A percentile compares a stretch with the other conserved stretches of the same genome.
These are phyloP conservation scores for Siderastrea siderea DNA, from an alignment of 92 coral and sea anemone species.

Conservation along the genomic window DNA sequence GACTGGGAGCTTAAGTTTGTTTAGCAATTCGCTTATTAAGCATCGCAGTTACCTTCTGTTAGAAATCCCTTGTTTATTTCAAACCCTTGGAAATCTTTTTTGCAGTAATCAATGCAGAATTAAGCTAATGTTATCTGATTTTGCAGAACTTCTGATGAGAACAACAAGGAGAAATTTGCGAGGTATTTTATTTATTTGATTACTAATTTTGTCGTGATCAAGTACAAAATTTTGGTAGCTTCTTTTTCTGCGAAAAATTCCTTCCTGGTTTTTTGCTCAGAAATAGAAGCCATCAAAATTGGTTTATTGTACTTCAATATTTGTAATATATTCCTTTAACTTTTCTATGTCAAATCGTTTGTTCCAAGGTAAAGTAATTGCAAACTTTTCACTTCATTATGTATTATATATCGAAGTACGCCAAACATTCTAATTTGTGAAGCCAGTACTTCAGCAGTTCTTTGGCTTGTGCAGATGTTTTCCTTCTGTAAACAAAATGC, in stretches of 20 bases:
- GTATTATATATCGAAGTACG: background rate
- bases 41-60: background rate
- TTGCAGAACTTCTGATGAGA: constrained; percentile 85
- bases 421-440: background rate
- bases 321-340: too few species aligned
- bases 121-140: background rate
- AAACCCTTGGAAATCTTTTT: background rate
- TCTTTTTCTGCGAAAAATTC: background rate
- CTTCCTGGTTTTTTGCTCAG: background rate
- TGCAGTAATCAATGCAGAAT: background rate
- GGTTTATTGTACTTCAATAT: background rate
- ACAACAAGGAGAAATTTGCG: constrained; percentile 93
- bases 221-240: background rate
- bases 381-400: background rate
- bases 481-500: background rate
- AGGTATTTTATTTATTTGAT: constrained; percentile 65
- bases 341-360: background rate
- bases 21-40: background rate
- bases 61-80: background rate
- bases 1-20: background rate
- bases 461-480: background rate
- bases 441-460: background rate
- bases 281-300: background rate
- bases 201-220: background rate
- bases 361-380: background rate